phyloP scores from a whole-genome alignment of 2,888 invertebrate genomes.

The Drosophila parthenogenetica region DNA sequence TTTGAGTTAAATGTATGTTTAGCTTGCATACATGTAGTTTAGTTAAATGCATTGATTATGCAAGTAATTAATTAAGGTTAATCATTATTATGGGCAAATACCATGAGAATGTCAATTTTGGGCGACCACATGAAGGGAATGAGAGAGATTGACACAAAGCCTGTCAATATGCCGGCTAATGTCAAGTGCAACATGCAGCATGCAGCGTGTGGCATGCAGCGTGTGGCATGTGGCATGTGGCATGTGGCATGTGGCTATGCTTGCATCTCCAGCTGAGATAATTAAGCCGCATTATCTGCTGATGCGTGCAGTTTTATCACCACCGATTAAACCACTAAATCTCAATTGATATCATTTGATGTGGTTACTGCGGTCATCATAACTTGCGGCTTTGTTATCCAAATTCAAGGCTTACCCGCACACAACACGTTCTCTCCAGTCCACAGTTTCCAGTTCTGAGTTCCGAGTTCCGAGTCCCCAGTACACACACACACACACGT shows the following conservation, averaged over 20 bases:
- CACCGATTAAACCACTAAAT: constrained; percentile 10
- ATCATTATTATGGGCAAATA: constrained; percentile 12
- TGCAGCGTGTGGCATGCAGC: constrained; percentile 29
- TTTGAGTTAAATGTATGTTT: constrained; percentile 1
- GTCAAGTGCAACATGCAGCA: constrained; percentile 39
- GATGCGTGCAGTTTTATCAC: constrained; percentile 23
- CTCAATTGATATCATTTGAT: constrained; percentile 35
- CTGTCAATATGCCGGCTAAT: constrained; percentile 28
- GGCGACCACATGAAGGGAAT: background rate
- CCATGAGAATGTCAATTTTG: background rate
- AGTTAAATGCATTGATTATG: constrained; percentile 10
- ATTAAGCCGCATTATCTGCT: constrained; percentile 38
- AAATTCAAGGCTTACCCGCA: constrained; percentile 38
- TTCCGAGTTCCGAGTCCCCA: too few relatives aligned
- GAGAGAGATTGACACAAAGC: constrained; percentile 6
- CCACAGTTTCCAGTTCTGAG: background rate
- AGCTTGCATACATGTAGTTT: background rate
- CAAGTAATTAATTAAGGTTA: constrained; percentile 15
- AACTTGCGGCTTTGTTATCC: constrained; percentile 41
- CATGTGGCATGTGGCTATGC: constrained; percentile 18
- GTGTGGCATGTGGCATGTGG: constrained; percentile 26
- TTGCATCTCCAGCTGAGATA: constrained; percentile 22
- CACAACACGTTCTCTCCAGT: constrained; percentile 3
- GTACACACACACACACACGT: background rate
- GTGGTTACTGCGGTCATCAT: constrained; percentile 28